Conservation (phyloP, 1,140 invertebrate species). For the Trigoniulus corallinus region DNA sequence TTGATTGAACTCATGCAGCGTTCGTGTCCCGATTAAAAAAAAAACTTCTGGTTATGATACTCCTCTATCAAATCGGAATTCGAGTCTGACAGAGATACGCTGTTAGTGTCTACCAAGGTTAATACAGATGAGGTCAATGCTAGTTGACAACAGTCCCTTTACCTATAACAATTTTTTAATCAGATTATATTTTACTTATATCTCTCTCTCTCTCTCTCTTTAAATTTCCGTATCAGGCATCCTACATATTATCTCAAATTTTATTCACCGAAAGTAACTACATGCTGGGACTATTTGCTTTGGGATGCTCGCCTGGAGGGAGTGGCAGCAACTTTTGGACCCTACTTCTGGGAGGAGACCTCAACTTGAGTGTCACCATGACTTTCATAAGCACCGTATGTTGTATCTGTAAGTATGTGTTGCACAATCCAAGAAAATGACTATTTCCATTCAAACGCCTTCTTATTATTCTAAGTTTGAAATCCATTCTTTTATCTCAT, state of each 20-base stretch:
- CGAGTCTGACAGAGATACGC: too few species aligned
- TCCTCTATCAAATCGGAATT: too few species aligned
- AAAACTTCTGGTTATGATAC: too few species aligned
- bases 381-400: slow-evolving; percentile 70
- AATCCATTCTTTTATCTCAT: slow-evolving; percentile 9
- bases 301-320: slow-evolving; percentile 30
- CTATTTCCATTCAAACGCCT: too few species aligned
- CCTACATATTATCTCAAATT: background rate
- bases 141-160: too few species aligned
- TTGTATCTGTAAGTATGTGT: slow-evolving; percentile 44
- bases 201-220: too few species aligned
- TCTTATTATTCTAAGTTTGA: background rate
- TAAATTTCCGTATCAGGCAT: too few species aligned
- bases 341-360: slow-evolving; percentile 29
- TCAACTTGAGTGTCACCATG: slow-evolving; percentile 30
- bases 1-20: too few species aligned
- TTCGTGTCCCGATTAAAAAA: too few species aligned
- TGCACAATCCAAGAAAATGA: too few species aligned
- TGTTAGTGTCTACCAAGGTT: too few species aligned
- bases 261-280: slow-evolving; percentile 14
- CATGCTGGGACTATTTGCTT: slow-evolving; percentile 27
- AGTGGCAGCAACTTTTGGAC: slow-evolving; percentile 31
- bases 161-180: background rate
- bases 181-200: background rate
- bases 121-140: too few species aligned